Conservation (phyloP, 1,140 invertebrate species). For the Drosophila pseudoobscura region DNA sequence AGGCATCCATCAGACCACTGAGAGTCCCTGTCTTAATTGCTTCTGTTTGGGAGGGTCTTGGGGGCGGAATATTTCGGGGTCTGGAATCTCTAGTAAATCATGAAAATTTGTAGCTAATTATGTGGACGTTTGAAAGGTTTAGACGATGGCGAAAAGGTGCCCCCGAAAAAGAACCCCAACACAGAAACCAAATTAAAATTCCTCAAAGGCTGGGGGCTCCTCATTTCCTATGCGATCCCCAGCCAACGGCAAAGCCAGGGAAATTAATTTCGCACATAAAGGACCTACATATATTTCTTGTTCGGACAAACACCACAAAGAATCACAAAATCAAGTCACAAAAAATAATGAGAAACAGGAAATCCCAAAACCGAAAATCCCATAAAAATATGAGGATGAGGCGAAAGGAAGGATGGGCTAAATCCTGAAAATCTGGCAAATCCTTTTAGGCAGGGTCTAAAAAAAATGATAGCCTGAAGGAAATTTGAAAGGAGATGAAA, state of each 20-base stretch:
- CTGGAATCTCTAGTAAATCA: constrained; percentile 53
- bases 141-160: constrained; percentile 1
- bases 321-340: constrained; percentile 52
- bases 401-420: background rate
- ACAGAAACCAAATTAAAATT: constrained; percentile 46
- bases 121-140: constrained; percentile 13
- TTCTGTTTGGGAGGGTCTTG: constrained; percentile 39
- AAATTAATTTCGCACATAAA: constrained; percentile 51
- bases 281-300: constrained; percentile 10
- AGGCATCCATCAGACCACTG: background rate
- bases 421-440: constrained; percentile 29
- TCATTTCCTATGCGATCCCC: constrained; percentile 41
- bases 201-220: background rate
- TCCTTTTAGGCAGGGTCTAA: constrained; percentile 24
- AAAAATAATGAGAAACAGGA: constrained; percentile 46
- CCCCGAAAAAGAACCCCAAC: background rate
- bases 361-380: constrained; percentile 33
- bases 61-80: constrained; percentile 51
- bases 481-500: background rate
- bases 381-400: background rate
- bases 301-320: constrained; percentile 12
- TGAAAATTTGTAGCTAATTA: constrained; percentile 43
- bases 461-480: constrained; percentile 6
- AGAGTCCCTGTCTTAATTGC: constrained; percentile 42
- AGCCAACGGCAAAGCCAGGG: constrained; percentile 29